A percentile compares a stretch with the other conserved stretches of the same genome.
Evolutionary conservation across 2,113 vertebrate species (phyloP).

Genomic region (Trochalopteron elliotii): DNA sequence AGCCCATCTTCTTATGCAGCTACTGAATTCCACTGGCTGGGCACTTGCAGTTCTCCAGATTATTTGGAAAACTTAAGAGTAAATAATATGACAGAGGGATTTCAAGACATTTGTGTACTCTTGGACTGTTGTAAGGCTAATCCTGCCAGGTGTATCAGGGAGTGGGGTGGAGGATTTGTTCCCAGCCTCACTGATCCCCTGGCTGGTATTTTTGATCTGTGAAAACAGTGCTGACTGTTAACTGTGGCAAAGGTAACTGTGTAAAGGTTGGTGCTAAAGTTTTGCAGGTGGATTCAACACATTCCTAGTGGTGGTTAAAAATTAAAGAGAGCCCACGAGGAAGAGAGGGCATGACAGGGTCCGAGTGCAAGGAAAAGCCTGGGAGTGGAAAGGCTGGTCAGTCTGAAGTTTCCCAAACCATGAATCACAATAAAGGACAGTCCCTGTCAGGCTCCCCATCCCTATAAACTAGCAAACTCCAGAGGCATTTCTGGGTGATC

Average conservation of each 20-base stretch:
- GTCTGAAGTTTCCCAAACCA: background rate
- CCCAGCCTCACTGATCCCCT: background rate
- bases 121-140: background rate
- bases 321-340: background rate
- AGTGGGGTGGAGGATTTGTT: background rate
- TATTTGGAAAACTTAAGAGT: background rate
- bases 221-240: background rate
- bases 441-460: background rate
- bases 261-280: constrained; percentile 66
- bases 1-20: background rate
- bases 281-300: background rate
- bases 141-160: background rate
- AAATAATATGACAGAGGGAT: background rate
- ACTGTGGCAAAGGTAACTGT: constrained; percentile 65
- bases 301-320: background rate
- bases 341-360: background rate
- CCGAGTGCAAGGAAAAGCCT: background rate
- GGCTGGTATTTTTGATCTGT: constrained; percentile 36
- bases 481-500: background rate
- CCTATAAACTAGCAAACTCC: background rate
- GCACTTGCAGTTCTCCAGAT: background rate
- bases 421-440: background rate
- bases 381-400: background rate
- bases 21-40: background rate
- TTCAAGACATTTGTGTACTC: background rate